Evolutionary conservation across 2,113 vertebrate genomes (phyloP).

Genomic region (Rhinogobius similis): DNA sequence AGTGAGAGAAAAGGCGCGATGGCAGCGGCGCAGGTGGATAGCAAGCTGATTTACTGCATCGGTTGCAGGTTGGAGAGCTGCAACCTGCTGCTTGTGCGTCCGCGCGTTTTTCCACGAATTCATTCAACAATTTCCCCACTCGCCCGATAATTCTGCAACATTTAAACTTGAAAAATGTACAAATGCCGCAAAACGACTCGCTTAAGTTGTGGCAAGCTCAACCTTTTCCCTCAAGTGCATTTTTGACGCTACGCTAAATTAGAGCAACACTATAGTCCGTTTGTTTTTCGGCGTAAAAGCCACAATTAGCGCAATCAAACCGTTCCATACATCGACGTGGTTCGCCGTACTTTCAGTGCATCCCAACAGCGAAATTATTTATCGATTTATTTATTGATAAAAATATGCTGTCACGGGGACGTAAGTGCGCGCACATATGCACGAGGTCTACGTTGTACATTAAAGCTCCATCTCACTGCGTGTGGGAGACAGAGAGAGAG

Average conservation of each 20-base stretch:
- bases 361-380: conserved; percentile 27
- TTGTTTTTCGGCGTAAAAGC: not conserved
- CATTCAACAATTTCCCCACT: not conserved
- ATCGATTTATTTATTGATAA: conserved; percentile 42
- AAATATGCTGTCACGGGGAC: conserved; percentile 43
- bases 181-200: conserved; percentile 1
- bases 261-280: conserved; percentile 16
- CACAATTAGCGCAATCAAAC: conserved; percentile 14
- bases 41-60: conserved; percentile 16
- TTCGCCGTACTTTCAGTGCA: conserved; percentile 41
- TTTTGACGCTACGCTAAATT: conserved; percentile 18
- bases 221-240: not conserved
- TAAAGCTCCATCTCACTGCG: conserved; percentile 59
- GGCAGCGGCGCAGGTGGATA: conserved; percentile 46
- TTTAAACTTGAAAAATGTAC: not conserved
- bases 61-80: conserved; percentile 18
- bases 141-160: not conserved
- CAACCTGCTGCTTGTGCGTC: not conserved
- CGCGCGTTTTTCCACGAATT: not conserved
- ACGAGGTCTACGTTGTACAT: conserved; percentile 15
- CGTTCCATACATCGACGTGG: conserved; percentile 27
- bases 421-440: conserved; percentile 13
- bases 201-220: conserved; percentile 24
- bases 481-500: conserved; percentile 72
- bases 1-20: conserved; percentile 32